Conservation (phyloP, 2,888 invertebrate species). For the Pasiphila rectangulata region DNA sequence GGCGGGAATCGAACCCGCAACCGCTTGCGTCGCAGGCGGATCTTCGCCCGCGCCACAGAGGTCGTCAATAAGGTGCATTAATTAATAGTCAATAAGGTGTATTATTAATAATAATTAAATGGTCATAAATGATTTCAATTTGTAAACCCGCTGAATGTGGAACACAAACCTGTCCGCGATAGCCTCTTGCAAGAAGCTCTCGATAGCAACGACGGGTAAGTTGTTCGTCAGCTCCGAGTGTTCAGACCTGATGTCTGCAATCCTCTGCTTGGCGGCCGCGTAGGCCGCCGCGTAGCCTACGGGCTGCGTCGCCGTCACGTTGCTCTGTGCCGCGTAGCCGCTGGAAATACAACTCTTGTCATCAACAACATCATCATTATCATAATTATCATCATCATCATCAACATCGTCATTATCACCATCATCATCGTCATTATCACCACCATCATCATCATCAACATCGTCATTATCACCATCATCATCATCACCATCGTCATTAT, state of each 20-base stretch:
- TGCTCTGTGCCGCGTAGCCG: conserved; percentile 82
- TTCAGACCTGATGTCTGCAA: conserved; percentile 80
- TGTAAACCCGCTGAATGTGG: not conserved
- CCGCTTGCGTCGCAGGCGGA: too few relatives aligned
- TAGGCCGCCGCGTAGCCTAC: conserved; percentile 89
- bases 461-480: too few relatives aligned
- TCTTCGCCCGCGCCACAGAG: too few relatives aligned
- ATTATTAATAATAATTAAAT: too few relatives aligned
- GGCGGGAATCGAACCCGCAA: too few relatives aligned
- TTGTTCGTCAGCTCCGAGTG: conserved; percentile 81
- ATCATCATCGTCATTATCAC: too few relatives aligned
- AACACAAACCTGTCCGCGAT: conserved; percentile 77
- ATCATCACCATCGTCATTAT: too few relatives aligned
- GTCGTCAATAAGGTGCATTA: too few relatives aligned
- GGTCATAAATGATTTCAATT: too few relatives aligned
- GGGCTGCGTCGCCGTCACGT: conserved; percentile 86
- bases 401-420: too few relatives aligned
- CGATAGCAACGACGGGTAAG: conserved; percentile 86
- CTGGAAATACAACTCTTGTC: conserved; percentile 54
- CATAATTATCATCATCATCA: not conserved
- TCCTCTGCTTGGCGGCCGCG: conserved; percentile 87
- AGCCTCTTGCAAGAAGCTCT: conserved; percentile 88
- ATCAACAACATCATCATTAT: not conserved
- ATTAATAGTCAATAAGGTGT: too few relatives aligned
- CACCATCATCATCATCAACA: too few relatives aligned